Conservation (phyloP, 2,888 invertebrate genomes). For the Drosophila bunnanda region DNA sequence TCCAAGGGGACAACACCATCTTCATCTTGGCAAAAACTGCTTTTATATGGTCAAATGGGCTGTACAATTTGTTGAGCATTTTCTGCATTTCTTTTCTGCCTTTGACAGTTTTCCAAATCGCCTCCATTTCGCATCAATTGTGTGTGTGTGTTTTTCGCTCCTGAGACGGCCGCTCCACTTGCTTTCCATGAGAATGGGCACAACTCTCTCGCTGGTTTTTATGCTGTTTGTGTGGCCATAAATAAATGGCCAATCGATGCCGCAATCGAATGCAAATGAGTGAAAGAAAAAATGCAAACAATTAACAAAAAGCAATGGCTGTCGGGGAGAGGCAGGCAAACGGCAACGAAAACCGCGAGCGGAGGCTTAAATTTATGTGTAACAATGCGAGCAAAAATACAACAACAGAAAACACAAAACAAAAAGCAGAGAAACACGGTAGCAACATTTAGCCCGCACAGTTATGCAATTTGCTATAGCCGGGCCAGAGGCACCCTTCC, state of each 20-base stretch:
- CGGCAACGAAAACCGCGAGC: slow-evolving; percentile 42
- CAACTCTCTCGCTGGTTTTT: slow-evolving; percentile 32
- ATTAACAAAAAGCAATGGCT: slow-evolving; percentile 49
- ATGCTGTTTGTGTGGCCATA: slow-evolving; percentile 48
- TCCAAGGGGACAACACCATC: slow-evolving; percentile 33
- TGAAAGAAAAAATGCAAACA: slow-evolving; percentile 69
- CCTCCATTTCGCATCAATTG: slow-evolving; percentile 47
- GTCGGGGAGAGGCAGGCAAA: slow-evolving; percentile 35
- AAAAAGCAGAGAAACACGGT: slow-evolving; percentile 34
- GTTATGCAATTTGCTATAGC: slow-evolving; percentile 66
- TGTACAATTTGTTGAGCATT: slow-evolving; percentile 56
- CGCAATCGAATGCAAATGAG: slow-evolving; percentile 74
- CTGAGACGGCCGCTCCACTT: slow-evolving; percentile 24
- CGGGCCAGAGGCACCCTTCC: slow-evolving; percentile 5
- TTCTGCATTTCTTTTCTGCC: slow-evolving; percentile 33
- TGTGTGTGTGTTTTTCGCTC: slow-evolving; percentile 5
- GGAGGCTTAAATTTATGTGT: slow-evolving; percentile 67
- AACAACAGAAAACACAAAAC: no score
- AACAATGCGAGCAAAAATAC: slow-evolving; percentile 56
- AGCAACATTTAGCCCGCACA: slow-evolving; percentile 60
- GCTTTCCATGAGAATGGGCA: slow-evolving; percentile 62
- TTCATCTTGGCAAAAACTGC: slow-evolving; percentile 19
- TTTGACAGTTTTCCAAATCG: slow-evolving; percentile 34
- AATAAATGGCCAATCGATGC: slow-evolving; percentile 73
- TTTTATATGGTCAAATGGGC: slow-evolving; percentile 69